Percentiles rank a stretch among this genome's conserved stretches.
Evolutionary conservation across 2,888 invertebrate genomes (phyloP).

Genomic region (Xylocampa areola): DNA sequence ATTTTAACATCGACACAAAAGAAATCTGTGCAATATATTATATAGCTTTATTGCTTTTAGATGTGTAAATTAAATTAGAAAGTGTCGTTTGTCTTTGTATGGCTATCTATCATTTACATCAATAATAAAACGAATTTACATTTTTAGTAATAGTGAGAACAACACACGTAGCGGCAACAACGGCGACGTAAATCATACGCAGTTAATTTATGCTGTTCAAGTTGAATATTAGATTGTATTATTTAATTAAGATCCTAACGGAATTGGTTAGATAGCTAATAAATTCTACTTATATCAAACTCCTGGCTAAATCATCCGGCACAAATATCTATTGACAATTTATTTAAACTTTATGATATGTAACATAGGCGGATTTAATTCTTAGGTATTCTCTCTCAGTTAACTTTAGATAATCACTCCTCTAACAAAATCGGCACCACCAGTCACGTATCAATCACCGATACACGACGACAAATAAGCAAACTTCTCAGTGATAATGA

Average conservation of each 20-base stretch:
- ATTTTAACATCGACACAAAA: no score
- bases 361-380: no score
- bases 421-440: no score
- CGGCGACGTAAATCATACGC: background rate
- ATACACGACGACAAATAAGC: no score
- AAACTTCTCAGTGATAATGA: no score
- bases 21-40: conserved; percentile 39
- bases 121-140: conserved; percentile 16
- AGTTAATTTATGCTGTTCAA: background rate
- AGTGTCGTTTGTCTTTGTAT: conserved; percentile 31
- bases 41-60: conserved; percentile 25
- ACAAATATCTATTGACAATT: no score
- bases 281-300: no score
- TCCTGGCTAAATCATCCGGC: no score
- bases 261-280: background rate
- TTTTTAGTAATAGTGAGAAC: conserved; percentile 18
- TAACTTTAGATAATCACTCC: no score
- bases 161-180: conserved; percentile 10
- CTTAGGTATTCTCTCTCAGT: no score
- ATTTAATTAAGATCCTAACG: background rate
- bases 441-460: no score
- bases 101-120: conserved; percentile 17
- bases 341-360: no score
- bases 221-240: background rate
- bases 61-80: conserved; percentile 34